Evolutionary conservation across 2,888 invertebrate species (phyloP), one percentile per base, ranked within the genome.

Genomic region (Nyleta sp.): DNA sequence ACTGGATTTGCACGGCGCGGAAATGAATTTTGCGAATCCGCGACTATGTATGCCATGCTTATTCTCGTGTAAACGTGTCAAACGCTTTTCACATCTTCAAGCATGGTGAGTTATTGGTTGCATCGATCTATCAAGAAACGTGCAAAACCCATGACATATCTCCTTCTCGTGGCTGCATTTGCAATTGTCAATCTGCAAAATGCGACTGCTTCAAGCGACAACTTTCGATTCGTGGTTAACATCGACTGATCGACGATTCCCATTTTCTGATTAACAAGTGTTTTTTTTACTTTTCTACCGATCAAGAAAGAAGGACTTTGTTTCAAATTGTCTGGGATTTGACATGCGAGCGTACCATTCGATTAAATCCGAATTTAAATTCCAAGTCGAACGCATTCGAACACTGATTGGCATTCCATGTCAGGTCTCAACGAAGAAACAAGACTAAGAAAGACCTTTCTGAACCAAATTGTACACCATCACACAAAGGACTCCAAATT

Each of bases 11-110:
- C 73, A 76, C 79, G 71, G 40, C 44, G 67, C 44, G 67, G 44
- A 60, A 75, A 76, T 68, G 15, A 70, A 53, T 59, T 75, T 42
- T 57, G 70, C 40, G 42, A 52, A 52, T 50, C 48, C 40, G 68
- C 28, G 65, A 53, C 38, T 18, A 72, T 80, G 67, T 75, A 11
- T 71, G 71, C 79, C 67, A 62, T 71, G 80, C 80, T 73, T 72
- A 62, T 57, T 68, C 60, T 62, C 57, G 62, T 80, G 72, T 67
- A 67, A 80, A 76, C 73, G 72, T 72, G 76, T 80, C 64, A 53
- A 76, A 40, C 60, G 70, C 62, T 68, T 70, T 73, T 73, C 59
- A 73, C 76, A 68, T 73, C 65, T 73, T 52, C 68, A 68, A 76
- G 76, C 80, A 73, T 80, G 76, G 68, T 46, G 40, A 67, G 53